These are phyloP conservation scores for Notiomystis cincta DNA, from an alignment of 2,113 vertebrate species.

Conservation along the genomic window DNA sequence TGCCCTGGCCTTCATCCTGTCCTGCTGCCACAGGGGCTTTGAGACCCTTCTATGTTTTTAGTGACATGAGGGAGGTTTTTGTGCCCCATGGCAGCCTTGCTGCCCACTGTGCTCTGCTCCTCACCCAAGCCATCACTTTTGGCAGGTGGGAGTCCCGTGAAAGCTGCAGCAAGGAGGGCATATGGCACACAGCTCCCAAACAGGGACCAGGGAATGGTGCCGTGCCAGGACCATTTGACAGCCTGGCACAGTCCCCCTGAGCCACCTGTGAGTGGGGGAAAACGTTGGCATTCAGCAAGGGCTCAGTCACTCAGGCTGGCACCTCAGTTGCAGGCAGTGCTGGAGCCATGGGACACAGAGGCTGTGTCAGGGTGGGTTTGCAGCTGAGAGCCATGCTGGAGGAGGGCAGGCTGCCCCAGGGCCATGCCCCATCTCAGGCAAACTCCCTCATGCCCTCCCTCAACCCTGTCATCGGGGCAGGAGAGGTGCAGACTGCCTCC, in stretches of 20 bases:
- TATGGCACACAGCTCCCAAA: background rate
- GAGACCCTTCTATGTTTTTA: background rate
- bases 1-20: background rate
- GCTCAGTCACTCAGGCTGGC: background rate
- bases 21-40: background rate
- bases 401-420: background rate
- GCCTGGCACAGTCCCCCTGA: background rate
- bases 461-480: rapidly evolving
- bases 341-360: background rate
- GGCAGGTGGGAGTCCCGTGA: background rate
- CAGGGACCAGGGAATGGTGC: rapidly evolving
- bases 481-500: background rate
- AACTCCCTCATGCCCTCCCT: background rate
- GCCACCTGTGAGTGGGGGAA: background rate
- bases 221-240: background rate
- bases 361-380: background rate
- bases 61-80: background rate
- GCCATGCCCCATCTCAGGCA: rapidly evolving
- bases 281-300: rapidly evolving
- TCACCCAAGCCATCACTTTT: background rate
- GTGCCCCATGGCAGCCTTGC: background rate
- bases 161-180: background rate
- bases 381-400: background rate
- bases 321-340: background rate
- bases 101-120: background rate